Base-by-base conservation (phyloP, 1,140 invertebrate genomes). In the Bombus ignitus region DNA sequence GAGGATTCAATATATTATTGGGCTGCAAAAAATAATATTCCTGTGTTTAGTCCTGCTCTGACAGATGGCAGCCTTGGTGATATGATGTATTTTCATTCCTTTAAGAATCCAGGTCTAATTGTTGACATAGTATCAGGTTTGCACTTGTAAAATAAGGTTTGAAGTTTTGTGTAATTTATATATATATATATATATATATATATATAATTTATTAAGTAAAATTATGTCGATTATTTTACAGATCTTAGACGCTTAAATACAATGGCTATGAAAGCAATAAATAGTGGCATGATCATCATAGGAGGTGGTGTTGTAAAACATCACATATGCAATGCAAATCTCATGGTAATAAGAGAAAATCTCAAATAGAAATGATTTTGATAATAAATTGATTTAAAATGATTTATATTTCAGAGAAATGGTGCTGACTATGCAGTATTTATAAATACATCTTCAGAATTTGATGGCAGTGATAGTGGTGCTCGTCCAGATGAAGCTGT, bases 221-320 rank as follows among this genome's bases (percentile, higher is more conserved):
- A 53, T 22, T 22, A 65, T 57, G 6, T 39, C 35, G n/a, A 47
- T 68, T 75, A 74, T 75, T 89, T 95, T 93, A 68, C 92, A 97
- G 99, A 99, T 96, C 96, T 99, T 81, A 95, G 97, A 81, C 96
- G 98, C 83, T 94, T 99, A 18, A 99, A 99, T 95, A 97, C 97
- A 44, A 98, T 99, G 96, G 98, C 99, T n/a, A 97, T 99, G 3
- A 98, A 98, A 95, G 98, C 99, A 8, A 95, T 97, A 28, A 98
- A 99, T 91, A 98, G 98, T 75, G 99, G 99, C n/a, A 98, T 99
- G 96, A 98, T 99, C 62, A 99, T 99, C 89, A 94, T 99, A 68
- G 99, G 99, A 18, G 99, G 99, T 71, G 99, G 99, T 15, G 95
- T 99, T 0, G 96, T 99, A n/a, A 99, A 99, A 95, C 99, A 99